Evolutionary conservation across 1,140 invertebrate genomes (phyloP).

Genomic region (Geopemphigus sp.): DNA sequence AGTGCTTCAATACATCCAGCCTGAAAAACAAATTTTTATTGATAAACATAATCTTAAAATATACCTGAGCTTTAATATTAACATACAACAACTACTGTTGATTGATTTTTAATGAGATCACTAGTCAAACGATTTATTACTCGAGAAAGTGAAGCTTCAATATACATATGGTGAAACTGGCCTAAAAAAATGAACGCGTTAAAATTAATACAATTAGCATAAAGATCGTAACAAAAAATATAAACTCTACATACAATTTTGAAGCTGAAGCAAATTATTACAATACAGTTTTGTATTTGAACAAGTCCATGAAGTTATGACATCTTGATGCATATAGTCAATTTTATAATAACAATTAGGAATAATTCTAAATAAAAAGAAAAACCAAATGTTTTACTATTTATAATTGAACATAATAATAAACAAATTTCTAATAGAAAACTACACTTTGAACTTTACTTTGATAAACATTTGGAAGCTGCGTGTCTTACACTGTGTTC

Average conservation of each 20-base stretch:
- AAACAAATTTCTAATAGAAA: no score
- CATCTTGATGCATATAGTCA: constrained; percentile 35
- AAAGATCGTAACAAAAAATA: background rate
- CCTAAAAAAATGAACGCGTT: background rate
- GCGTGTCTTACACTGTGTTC: constrained; percentile 37
- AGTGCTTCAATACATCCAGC: constrained; percentile 43
- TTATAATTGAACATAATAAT: background rate
- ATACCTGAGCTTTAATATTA: background rate
- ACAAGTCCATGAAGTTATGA: constrained; percentile 31
- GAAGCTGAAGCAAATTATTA: constrained; percentile 32
- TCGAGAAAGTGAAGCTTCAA: constrained; percentile 28
- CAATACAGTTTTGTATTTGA: constrained; percentile 14
- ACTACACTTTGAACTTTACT: constrained; percentile 11
- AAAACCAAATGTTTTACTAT: background rate
- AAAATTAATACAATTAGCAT: background rate
- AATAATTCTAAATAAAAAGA: constrained; percentile 15
- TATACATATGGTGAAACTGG: background rate
- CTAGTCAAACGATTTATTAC: constrained; percentile 52
- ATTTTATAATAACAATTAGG: constrained; percentile 42
- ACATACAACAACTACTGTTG: constrained; percentile 25
- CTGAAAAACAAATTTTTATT: constrained; percentile 46
- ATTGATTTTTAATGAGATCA: constrained; percentile 61
- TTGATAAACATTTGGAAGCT: constrained; percentile 40
- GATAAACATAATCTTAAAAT: background rate
- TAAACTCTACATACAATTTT: constrained; percentile 31